phyloP scores from a whole-genome alignment of 2,113 vertebrate genomes.

The Mastomys coucha region DNA sequence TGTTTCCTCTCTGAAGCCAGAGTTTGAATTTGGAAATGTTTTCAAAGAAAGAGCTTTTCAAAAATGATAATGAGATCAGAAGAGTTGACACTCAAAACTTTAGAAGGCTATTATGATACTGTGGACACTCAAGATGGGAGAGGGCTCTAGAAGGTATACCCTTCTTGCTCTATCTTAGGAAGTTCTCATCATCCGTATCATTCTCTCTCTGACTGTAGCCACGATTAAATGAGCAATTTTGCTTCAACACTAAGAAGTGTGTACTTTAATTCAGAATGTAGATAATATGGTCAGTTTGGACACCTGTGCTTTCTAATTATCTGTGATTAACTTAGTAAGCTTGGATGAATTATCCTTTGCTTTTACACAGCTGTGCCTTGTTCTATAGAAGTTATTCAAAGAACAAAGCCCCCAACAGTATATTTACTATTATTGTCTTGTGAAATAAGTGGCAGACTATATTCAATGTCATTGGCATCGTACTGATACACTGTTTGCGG shows the following conservation, averaged over 20 bases:
- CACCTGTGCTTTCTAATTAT: background rate
- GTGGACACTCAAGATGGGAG: background rate
- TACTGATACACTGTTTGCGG: background rate
- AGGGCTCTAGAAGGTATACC: background rate
- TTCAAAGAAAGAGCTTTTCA: background rate
- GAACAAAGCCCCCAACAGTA: background rate
- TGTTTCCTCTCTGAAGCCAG: no score
- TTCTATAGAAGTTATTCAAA: background rate
- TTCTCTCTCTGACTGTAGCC: background rate
- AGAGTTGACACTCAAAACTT: background rate
- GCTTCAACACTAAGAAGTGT: background rate
- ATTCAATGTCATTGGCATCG: background rate
- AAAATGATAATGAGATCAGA: background rate
- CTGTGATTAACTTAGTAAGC: background rate
- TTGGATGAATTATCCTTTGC: background rate
- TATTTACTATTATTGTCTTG: background rate
- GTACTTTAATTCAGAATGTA: background rate
- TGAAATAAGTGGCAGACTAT: background rate
- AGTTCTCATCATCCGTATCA: background rate
- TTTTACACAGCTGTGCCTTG: background rate
- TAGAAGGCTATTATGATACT: background rate
- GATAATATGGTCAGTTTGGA: background rate
- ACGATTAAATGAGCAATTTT: background rate
- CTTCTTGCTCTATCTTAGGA: background rate
- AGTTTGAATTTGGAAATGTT: background rate